Evolutionary conservation across 2,113 vertebrate genomes (phyloP), one percentile per base, ranked within the genome.

Genomic region (Acrocephalus arundinaceus): DNA sequence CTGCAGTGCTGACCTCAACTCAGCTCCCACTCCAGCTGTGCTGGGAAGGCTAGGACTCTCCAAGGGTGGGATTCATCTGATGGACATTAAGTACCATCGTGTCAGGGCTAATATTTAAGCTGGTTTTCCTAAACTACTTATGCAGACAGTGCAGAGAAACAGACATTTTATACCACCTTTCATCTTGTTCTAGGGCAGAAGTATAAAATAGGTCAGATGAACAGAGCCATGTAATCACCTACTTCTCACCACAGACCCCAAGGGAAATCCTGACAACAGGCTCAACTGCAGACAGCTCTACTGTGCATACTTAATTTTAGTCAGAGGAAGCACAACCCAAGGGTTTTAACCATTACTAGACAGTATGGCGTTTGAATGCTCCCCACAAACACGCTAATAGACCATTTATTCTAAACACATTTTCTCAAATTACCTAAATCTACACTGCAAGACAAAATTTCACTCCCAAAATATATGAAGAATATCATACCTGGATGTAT

Each of bases 401-500:
- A 81, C 8, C 20, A 33, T 72, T 91, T 75, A 83, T 57, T 86
- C 39, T 52, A 33, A 91, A 86, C 9, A 39, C 19, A 58, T 82
- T 73, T 85, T 17, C 23, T 31, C 57, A 6, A 79, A 79, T 57
- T 62, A 87, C 10, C 33, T 79, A 74, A 85, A 16, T 59, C 30
- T 70, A 57, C 8, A 41, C 5, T 31, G 31, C 35, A 86, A 76
- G 43, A 39, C 14, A 79, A 84, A 76, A 86, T 18, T 72, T 24
- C 13, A 27, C n/a, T 72, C 55, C 52, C 70, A 67, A 88, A 85
- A 51, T 33, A 91, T 31, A 91, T n/a, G 31, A 91, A 90, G 25
- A 74, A 70, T 70, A 90, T 80, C 96, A 93, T 98, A 99, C 99
- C 99, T 99, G 99, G 95, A 99, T 99, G 94, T 99, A 99, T 95